Conservation (phyloP, 2,888 invertebrate genomes). For the Congeria kusceri region DNA sequence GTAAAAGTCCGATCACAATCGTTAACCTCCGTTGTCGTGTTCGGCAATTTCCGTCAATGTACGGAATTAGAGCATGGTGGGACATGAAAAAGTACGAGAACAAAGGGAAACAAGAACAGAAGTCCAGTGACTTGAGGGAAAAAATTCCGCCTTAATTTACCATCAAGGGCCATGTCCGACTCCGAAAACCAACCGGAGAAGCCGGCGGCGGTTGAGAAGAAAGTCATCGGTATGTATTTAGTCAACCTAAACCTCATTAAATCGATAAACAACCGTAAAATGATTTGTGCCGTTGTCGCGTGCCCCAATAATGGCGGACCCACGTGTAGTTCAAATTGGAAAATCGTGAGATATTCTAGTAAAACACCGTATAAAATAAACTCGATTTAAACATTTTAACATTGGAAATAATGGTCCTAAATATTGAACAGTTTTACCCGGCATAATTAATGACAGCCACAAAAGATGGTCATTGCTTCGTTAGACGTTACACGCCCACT, state of each 20-base stretch:
- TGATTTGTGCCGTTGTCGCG: slow-evolving; percentile 10
- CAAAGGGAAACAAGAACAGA: slow-evolving; percentile 69
- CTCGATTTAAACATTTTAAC: no score
- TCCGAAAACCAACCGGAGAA: slow-evolving; percentile 94
- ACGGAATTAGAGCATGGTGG: slow-evolving; percentile 43
- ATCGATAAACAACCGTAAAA: no score
- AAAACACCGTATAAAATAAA: no score
- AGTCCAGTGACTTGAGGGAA: slow-evolving; percentile 76
- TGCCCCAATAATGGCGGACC: slow-evolving; percentile 29
- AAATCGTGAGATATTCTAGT: no score
- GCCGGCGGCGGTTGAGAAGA: slow-evolving; percentile 89
- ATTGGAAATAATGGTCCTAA: no score
- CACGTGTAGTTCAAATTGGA: background rate
- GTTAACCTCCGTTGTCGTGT: background rate
- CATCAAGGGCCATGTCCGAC: slow-evolving; percentile 93
- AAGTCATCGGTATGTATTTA: slow-evolving; percentile 76
- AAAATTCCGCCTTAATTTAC: slow-evolving; percentile 77
- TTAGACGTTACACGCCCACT: no score
- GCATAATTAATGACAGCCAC: no score
- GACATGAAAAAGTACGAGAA: slow-evolving; percentile 66
- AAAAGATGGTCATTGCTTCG: no score
- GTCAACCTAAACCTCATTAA: no score
- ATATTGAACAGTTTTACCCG: no score
- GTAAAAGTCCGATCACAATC: no score
- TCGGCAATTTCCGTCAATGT: slow-evolving; percentile 16